A percentile compares a stretch with the other conserved stretches of the same genome.
phyloP scores from a whole-genome alignment of 2,113 vertebrate species.

The Paracyprichromis sp. region DNA sequence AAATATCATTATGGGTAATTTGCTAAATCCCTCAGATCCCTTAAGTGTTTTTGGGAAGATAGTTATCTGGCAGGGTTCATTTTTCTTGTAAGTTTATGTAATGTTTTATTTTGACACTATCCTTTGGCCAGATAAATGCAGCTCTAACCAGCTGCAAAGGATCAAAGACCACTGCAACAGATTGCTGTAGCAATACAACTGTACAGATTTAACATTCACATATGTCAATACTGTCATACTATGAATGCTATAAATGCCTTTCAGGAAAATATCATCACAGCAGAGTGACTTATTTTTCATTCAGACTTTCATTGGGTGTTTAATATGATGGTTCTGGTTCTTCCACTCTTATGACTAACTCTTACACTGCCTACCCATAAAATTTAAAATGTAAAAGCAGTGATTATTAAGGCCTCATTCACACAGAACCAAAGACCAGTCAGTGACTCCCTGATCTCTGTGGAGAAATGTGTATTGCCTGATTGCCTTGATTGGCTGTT shows the following conservation, averaged over 20 bases:
- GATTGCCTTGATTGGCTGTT: background rate
- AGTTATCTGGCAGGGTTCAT: background rate
- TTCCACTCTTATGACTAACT: background rate
- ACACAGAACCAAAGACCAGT: background rate
- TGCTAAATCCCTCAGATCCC: background rate
- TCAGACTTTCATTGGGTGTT: background rate
- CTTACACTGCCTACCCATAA: background rate
- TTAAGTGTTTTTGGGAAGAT: background rate
- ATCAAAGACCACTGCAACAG: background rate
- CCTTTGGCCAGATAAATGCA: background rate
- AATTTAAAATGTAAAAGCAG: background rate
- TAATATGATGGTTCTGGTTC: background rate
- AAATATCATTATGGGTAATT: background rate
- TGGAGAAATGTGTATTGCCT: background rate
- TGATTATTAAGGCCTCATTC: background rate
- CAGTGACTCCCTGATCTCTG: background rate
- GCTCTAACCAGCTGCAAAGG: background rate
- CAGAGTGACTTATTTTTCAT: background rate
- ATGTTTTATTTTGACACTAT: background rate
- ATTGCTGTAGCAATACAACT: background rate
- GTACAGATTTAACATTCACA: background rate
- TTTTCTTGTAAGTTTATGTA: background rate
- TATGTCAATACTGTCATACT: background rate
- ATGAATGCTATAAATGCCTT: background rate
- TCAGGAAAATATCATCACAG: background rate